Base-by-base conservation (phyloP, 1,140 invertebrate genomes). In the Microplitis demolitor region DNA sequence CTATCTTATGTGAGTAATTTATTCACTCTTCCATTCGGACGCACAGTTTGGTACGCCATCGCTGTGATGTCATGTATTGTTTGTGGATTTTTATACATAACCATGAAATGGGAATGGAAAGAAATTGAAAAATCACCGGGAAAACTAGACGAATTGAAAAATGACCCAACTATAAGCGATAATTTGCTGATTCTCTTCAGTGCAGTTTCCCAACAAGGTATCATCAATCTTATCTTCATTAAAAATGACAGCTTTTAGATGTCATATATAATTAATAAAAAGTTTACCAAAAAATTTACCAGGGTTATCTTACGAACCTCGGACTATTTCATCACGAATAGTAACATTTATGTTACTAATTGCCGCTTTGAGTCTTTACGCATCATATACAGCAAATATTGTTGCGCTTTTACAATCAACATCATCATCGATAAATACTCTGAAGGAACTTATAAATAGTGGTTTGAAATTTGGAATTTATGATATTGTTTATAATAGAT, bases 1-100 rank as follows among this genome's bases (percentile, higher is more conserved):
- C 78, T 92, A n/a, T 92, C 91, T 0, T 91, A 89, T 73, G 88
- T 91, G 31, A 89, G 87, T 63, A 92, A 92, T 77, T 87, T 92
- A 34, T 93, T 91, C 74, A 77, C 87, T 13, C 74, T 92, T 51
- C 91, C 91, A 0, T 93, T 93, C 77, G 83, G 88, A 66, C 82
- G 74, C 3, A 82, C 83, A 2, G 90, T 92, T 1, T 93, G 91
- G 91, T 80, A 88, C 24, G 88, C 88, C 31, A 87, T 86, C 11
- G 71, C 82, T 11, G 83, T 78, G 0, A 78, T 91, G 33, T 74
- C 91, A 5, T 35, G 86, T 5, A 50, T 90, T 31, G 81, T 89
- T 13, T 83, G 83, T 3, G 72, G 82, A 4, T 77, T 87, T 2
- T 75, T 90, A 0, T 85, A 83, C 13, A 37, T 84, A 2, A 83